Conservation (phyloP, 2,797 vertebrate genomes). For the Chelon auratus region DNA sequence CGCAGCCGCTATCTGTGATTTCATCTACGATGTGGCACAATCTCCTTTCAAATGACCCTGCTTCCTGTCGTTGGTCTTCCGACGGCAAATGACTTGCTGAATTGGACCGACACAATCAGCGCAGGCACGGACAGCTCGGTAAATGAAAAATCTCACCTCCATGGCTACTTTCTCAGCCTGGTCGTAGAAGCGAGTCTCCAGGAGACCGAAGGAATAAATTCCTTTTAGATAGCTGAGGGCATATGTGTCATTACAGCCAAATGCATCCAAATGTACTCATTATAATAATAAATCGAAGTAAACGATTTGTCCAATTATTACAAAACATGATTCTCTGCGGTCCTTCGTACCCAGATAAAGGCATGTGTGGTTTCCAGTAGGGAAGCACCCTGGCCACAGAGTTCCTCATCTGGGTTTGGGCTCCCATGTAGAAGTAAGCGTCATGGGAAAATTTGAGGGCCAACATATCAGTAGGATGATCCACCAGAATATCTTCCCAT, state of each 20-base stretch:
- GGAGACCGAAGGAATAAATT: constrained; percentile 92
- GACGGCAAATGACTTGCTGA: constrained; percentile 14
- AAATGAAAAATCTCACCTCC: constrained; percentile 85
- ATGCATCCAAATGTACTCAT: background rate
- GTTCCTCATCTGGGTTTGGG: constrained; percentile 88
- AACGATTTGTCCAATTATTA: no score
- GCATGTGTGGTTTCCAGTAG: constrained; percentile 89
- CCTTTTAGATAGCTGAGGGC: constrained; percentile 92
- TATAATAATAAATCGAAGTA: background rate
- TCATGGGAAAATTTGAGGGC: constrained; percentile 94
- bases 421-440: constrained; percentile 91
- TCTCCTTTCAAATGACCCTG: constrained; percentile 11
- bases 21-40: background rate
- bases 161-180: constrained; percentile 90
- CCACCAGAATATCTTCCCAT: constrained; percentile 92
- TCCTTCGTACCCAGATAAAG: constrained; percentile 87
- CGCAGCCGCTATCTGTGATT: constrained; percentile 14
- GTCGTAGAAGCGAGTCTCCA: constrained; percentile 92
- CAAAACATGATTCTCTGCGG: background rate
- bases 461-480: constrained; percentile 92
- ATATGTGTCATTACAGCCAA: constrained; percentile 3
- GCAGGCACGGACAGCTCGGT: background rate
- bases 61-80: constrained; percentile 16
- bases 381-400: constrained; percentile 91
- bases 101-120: constrained; percentile 25